phyloP scores from a whole-genome alignment of 2,888 invertebrate genomes.

The Acanthosepion pharaonis region DNA sequence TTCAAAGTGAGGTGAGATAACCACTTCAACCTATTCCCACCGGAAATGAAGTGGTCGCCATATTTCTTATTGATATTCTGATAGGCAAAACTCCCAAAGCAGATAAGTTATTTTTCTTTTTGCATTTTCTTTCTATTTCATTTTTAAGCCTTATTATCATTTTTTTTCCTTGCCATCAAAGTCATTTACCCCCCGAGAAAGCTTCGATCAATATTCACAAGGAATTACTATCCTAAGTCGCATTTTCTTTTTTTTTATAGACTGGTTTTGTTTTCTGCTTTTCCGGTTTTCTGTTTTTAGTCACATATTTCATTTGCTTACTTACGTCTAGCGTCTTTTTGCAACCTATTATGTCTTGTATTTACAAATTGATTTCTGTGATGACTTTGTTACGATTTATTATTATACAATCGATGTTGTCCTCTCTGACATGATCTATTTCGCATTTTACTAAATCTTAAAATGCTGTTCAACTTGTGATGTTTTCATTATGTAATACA shows the following conservation, averaged over 20 bases:
- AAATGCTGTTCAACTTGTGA: too few species aligned
- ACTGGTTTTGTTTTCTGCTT: neutral
- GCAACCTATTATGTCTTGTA: neutral
- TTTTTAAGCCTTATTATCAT: neutral
- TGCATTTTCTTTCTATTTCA: neutral
- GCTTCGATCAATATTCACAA: neutral
- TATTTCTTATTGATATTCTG: neutral
- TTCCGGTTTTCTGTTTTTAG: neutral
- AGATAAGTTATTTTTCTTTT: neutral
- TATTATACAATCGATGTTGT: too few species aligned
- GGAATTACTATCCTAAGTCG: neutral
- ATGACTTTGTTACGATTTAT: neutral
- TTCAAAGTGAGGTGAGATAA: neutral
- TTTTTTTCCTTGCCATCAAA: neutral
- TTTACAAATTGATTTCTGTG: neutral
- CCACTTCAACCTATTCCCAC: neutral
- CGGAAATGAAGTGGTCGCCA: conserved; percentile 6
- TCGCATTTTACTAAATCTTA: too few species aligned
- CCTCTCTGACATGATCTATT: too few species aligned
- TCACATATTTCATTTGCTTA: neutral
- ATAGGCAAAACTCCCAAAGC: neutral
- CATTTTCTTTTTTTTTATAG: neutral
- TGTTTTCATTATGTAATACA: too few species aligned
- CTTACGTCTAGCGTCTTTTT: neutral
- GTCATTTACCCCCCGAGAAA: neutral